Evolutionary conservation across 1,140 invertebrate genomes (phyloP), one percentile per base, ranked within the genome.

Genomic region (Lepidurus arcticus): DNA sequence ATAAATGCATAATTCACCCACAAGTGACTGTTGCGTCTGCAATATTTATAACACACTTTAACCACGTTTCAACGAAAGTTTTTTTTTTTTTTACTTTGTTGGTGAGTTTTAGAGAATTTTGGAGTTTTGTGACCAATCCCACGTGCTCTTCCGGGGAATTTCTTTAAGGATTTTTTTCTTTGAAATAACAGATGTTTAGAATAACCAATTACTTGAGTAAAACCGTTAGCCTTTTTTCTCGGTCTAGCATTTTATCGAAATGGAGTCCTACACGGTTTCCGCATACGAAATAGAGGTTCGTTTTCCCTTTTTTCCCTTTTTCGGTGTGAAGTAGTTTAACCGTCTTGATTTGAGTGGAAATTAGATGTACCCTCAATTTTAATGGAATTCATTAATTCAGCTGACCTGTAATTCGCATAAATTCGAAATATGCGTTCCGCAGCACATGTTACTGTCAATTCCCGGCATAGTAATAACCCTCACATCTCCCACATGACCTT

Each of bases 381-480:
- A 74, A 26, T 11, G 26, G n/a, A 53, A 24, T 73, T 6, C n/a
- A 10, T 78, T 1, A 16, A 74, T 2, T 45, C 21, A 75, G n/a
- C 13, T 77, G 74, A 89, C 88, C 88, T 95, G 93, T 73, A 95
- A 85, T 83, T 95, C 91, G 80, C 89, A 88, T 44, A 94, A 85
- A 85, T 92, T 93, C 4, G 87, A 87, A 2, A 94, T 91, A 85
- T 95, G 93, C 0, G 93, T 95, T 26, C 93, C 93, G 86, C 93
- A 95, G 84, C 93, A 95, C 88, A 94, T 90, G 82, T 93, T 93
- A 45, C 88, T 87, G 80, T 94, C 93, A 73, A 94, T 83, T 53
- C 88, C 88, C 65, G 88, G 87, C 78, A 92, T 93, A 45, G 87
- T 88, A n/a, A 94, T 88, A 7, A 94, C 89, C 76, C 93, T 84